These are phyloP conservation scores for Sussaba pulchella DNA, from an alignment of 2,888 invertebrate genomes.

Conservation along the genomic window DNA sequence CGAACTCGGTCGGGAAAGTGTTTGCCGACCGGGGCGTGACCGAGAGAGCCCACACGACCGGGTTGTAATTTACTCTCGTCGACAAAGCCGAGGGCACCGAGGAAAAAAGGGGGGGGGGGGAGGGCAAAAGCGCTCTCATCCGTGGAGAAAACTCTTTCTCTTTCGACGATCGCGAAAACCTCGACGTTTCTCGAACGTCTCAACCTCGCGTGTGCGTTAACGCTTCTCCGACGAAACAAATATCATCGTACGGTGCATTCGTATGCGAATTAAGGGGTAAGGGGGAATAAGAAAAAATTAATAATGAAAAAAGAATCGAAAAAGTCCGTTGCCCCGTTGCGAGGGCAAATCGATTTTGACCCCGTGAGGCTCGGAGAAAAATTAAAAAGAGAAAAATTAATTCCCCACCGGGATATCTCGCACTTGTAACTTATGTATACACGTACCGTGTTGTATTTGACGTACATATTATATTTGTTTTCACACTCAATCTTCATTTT, in stretches of 20 bases:
- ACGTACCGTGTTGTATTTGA: slow-evolving; percentile 54
- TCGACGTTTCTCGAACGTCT: slow-evolving; percentile 2
- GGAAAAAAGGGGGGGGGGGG: no score
- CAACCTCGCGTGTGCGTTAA: slow-evolving; percentile 5
- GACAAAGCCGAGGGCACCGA: not conserved
- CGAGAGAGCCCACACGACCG: not conserved
- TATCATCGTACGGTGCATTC: slow-evolving; percentile 37
- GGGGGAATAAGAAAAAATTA: slow-evolving; percentile 14
- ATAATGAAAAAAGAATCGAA: slow-evolving; percentile 14
- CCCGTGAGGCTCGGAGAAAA: slow-evolving; percentile 20
- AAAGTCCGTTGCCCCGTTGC: no score
- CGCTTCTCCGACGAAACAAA: slow-evolving; percentile 26
- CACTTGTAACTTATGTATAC: slow-evolving; percentile 62
- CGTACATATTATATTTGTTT: slow-evolving; percentile 32
- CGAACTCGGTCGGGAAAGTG: slow-evolving; percentile 19
- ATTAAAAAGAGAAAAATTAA: not conserved
- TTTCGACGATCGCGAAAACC: no score
- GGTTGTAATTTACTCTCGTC: slow-evolving; percentile 13
- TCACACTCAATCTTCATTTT: slow-evolving; percentile 23
- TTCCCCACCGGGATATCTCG: slow-evolving; percentile 46
- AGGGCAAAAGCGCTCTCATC: not conserved
- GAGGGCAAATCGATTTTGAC: no score
- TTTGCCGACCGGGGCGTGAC: slow-evolving; percentile 15
- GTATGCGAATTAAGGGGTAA: slow-evolving; percentile 28
- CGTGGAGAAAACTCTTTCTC: slow-evolving; percentile 14